Evolutionary conservation across 2,888 invertebrate genomes (phyloP), one percentile per base, ranked within the genome.

Genomic region (Drosophila anomalata): DNA sequence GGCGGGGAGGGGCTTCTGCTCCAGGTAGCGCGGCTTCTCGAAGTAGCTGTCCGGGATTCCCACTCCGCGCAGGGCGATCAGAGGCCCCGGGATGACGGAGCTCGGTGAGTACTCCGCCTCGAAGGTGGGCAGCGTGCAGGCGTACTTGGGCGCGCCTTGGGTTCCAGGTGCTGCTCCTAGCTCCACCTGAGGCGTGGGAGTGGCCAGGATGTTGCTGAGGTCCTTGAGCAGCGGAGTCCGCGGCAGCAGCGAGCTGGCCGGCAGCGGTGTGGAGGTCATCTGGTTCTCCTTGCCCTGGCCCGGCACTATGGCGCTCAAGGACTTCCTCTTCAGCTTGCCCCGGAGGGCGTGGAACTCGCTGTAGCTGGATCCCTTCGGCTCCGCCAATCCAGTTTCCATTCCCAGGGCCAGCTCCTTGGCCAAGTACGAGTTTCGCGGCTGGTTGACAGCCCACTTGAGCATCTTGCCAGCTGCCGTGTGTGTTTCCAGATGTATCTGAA

Each of bases 41-140:
- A 91, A 91, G 63, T 91, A 92, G 46, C 89, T 89, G 68, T 92
- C 92, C 14, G 91, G 90, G 39, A 91, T 89, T 33, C 91, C 90
- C 20, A 92, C 70, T 5, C 91, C 92, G 2, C 92, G 88, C 14
- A 92, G 76, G 0, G 91, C 92, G 55, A 91, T 71, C 54, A 91
- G 69, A 0, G 91, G 89, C 2, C 91, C 91, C 0, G 92, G 89
- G 9, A 91, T 86, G 11, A 89, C 57, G 20, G 57, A 63, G 51
- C 90, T 90, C 12, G 92, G 92, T 4, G 92, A 92, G 66, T 91
- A 92, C 73, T 92, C 91, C 22, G 91, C 89, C 79, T 91, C 91
- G 60, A 90, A 91, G 46, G 90, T 90, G 53, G 91, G 91, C 61
- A 91, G 61, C 4, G 91, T 90, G 54, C 87, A 87, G 41, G 90